Evolutionary conservation across 2,888 invertebrate species (phyloP).

Genomic region (Lymantria monacha): DNA sequence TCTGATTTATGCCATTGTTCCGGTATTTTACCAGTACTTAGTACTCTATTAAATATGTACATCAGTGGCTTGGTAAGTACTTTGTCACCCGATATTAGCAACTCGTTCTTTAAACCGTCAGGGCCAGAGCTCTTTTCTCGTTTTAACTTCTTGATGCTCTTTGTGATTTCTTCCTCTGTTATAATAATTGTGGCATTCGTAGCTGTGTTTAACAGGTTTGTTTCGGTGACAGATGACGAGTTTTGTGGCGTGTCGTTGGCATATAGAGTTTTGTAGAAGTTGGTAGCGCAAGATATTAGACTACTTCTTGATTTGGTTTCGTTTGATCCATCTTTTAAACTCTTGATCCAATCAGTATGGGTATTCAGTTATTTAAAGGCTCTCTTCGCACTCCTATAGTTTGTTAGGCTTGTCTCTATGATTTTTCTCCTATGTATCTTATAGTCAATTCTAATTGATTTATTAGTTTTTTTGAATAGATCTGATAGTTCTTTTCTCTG

Average conservation of each 20-base stretch:
- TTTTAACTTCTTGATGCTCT: conserved; percentile 4
- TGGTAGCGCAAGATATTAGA: conserved; percentile 2
- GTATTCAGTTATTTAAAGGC: conserved; percentile 5
- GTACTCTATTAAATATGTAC: neutral
- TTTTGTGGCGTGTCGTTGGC: neutral
- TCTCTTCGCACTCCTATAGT: conserved; percentile 8
- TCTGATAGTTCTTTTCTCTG: neutral
- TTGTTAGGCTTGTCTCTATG: neutral
- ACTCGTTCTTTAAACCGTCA: conserved; percentile 6
- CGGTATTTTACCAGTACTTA: conserved; percentile 1
- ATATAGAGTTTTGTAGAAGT: conserved; percentile 4
- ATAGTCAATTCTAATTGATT: conserved; percentile 5
- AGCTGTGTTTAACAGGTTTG: neutral
- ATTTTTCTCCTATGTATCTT: conserved; percentile 2
- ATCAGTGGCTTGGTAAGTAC: neutral
- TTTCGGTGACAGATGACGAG: neutral
- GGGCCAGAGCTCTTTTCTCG: conserved; percentile 7
- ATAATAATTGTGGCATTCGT: neutral
- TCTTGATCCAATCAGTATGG: conserved; percentile 8
- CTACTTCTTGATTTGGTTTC: conserved; percentile 7
- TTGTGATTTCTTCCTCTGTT: neutral
- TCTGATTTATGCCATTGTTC: conserved; percentile 8
- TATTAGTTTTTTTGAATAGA: conserved; percentile 6
- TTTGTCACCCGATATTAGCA: neutral
- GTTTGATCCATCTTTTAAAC: neutral